These are phyloP conservation scores for Acronicta aceris DNA, from an alignment of 2,888 invertebrate species.

Conservation along the genomic window DNA sequence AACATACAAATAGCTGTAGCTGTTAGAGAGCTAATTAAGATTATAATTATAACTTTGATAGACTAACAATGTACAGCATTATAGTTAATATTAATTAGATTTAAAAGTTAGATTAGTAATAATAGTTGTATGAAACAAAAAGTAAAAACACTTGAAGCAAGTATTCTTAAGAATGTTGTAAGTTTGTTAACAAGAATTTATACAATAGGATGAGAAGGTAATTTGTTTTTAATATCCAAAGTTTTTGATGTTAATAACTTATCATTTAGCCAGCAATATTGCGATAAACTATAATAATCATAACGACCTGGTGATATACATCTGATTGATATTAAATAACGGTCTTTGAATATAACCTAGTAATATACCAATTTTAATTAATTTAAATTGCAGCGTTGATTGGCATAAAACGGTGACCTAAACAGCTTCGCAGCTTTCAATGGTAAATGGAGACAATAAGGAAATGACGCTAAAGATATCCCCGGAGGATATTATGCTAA, in stretches of 20 bases:
- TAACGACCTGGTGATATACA: not conserved
- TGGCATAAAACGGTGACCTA: slow-evolving; percentile 16
- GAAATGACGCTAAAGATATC: slow-evolving; percentile 26
- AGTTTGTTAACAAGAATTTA: slow-evolving; percentile 38
- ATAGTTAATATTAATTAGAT: slow-evolving; percentile 51
- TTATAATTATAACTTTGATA: slow-evolving; percentile 47
- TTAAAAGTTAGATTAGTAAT: slow-evolving; percentile 47
- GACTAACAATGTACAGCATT: slow-evolving; percentile 52
- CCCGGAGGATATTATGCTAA: slow-evolving; percentile 27
- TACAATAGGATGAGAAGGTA: slow-evolving; percentile 56
- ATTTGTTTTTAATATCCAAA: slow-evolving; percentile 38
- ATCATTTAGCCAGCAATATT: not conserved
- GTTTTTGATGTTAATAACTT: slow-evolving; percentile 13
- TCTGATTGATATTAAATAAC: slow-evolving; percentile 1
- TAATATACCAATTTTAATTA: not conserved
- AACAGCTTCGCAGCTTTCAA: slow-evolving; percentile 66
- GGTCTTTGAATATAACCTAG: not conserved
- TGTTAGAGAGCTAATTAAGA: slow-evolving; percentile 43
- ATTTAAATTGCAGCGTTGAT: slow-evolving; percentile 20
- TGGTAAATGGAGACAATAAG: slow-evolving; percentile 48
- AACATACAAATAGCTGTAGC: slow-evolving; percentile 48
- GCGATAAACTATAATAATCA: not conserved
- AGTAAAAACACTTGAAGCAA: slow-evolving; percentile 21
- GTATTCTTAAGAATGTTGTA: slow-evolving; percentile 32
- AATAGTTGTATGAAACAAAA: slow-evolving; percentile 46